Conservation (phyloP, 2,113 vertebrate genomes). For the Sceloporus tristichus region DNA sequence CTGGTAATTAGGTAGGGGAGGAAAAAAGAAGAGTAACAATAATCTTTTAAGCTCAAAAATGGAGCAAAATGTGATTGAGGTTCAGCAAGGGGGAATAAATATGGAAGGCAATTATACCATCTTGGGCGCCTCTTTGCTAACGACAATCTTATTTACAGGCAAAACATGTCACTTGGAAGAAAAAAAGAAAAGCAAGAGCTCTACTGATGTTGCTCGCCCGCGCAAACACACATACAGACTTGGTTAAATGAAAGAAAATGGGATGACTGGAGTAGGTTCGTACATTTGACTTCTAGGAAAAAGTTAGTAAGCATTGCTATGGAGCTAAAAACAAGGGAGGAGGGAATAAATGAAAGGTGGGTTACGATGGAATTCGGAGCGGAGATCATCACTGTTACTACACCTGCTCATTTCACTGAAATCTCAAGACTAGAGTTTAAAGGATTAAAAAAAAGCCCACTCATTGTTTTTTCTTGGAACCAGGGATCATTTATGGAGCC, state of each 20-base stretch:
- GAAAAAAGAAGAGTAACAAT: neutral
- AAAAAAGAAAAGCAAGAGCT: neutral
- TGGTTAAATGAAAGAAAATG: neutral
- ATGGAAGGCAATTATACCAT: slow-evolving; percentile 70
- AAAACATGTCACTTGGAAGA: slow-evolving; percentile 27
- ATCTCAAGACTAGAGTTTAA: too few relatives aligned
- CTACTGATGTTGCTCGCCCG: neutral
- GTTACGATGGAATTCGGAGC: too few relatives aligned
- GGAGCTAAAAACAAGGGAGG: neutral
- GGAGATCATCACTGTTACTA: too few relatives aligned
- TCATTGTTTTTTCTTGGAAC: too few relatives aligned
- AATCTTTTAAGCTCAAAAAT: slow-evolving; percentile 67
- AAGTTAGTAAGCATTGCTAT: neutral
- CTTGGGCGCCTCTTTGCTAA: slow-evolving; percentile 59
- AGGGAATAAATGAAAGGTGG: too few relatives aligned
- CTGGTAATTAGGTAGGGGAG: slow-evolving; percentile 63
- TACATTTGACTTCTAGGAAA: neutral
- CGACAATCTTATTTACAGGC: slow-evolving; percentile 52
- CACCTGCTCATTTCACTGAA: too few relatives aligned
- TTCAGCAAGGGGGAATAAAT: slow-evolving; percentile 70
- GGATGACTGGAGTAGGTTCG: neutral
- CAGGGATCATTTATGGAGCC: too few relatives aligned
- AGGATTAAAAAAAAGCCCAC: too few relatives aligned
- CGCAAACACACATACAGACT: neutral
- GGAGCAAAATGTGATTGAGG: slow-evolving; percentile 67